Conservation (phyloP, 2,797 vertebrate species). For the Anguilla megastoma region DNA sequence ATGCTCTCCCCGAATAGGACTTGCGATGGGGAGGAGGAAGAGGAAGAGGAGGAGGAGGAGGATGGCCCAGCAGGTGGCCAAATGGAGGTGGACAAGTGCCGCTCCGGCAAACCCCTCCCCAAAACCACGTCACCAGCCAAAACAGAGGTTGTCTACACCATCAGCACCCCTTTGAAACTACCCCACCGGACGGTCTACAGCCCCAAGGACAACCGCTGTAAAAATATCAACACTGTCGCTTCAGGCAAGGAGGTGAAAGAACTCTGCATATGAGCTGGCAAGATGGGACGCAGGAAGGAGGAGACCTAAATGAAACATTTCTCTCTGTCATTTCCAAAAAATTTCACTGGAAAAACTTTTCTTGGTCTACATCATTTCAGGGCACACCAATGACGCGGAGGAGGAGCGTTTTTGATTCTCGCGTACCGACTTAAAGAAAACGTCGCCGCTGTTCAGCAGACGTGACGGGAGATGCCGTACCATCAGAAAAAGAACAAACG, state of each 20-base stretch:
- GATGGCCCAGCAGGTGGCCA: slow-evolving; percentile 55
- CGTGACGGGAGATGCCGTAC: slow-evolving; percentile 57
- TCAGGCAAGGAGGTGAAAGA: slow-evolving; percentile 81
- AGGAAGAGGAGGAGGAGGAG: slow-evolving; percentile 69
- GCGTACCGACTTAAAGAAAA: slow-evolving; percentile 64
- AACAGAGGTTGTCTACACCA: slow-evolving; percentile 77
- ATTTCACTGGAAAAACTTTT: slow-evolving; percentile 38
- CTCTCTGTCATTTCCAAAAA: slow-evolving; percentile 38
- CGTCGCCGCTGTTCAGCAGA: slow-evolving; percentile 56
- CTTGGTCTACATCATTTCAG: slow-evolving; percentile 48
- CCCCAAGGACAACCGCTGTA: slow-evolving; percentile 94
- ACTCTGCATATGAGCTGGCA: slow-evolving; percentile 75
- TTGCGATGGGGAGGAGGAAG: slow-evolving; percentile 71
- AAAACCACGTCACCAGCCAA: slow-evolving; percentile 79
- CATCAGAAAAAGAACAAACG: slow-evolving; percentile 54
- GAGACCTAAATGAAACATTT: slow-evolving; percentile 42
- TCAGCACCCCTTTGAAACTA: slow-evolving; percentile 81
- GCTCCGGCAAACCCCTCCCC: slow-evolving; percentile 74
- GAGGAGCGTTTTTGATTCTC: slow-evolving; percentile 57
- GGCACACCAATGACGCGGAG: slow-evolving; percentile 51
- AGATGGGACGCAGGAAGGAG: slow-evolving; percentile 50
- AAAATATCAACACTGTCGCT: slow-evolving; percentile 77
- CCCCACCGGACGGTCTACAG: slow-evolving; percentile 80
- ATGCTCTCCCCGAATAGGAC: slow-evolving; percentile 83
- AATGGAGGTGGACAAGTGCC: slow-evolving; percentile 79